Evolutionary conservation across 1,140 invertebrate species (phyloP).

Genomic region (Penaeus vannamei): DNA sequence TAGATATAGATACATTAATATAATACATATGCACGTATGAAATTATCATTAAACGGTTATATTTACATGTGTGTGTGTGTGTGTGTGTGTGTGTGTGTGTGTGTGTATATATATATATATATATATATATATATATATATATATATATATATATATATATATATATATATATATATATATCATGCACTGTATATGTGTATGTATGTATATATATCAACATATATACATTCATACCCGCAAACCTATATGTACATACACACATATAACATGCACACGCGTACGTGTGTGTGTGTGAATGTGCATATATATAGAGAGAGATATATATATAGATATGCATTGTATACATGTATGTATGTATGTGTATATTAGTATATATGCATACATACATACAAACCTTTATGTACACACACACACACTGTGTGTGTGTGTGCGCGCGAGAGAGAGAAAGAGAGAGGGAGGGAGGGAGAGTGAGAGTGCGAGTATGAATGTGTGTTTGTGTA

Average conservation of each 20-base stretch:
- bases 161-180: too few relatives aligned
- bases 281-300: too few relatives aligned
- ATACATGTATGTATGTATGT: too few relatives aligned
- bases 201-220: slow-evolving; percentile 19
- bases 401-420: too few relatives aligned
- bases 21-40: too few relatives aligned
- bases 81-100: not conserved
- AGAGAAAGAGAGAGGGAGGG: too few relatives aligned
- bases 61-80: not conserved
- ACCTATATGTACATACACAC: not conserved
- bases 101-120: slow-evolving; percentile 14
- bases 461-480: too few relatives aligned
- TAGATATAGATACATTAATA: too few relatives aligned
- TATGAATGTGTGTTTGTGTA: too few relatives aligned
- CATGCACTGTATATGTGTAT: not conserved
- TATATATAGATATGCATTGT: not conserved
- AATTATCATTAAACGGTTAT: not conserved
- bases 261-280: not conserved
- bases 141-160: not conserved
- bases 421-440: too few relatives aligned
- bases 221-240: not conserved
- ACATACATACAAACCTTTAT: too few relatives aligned
- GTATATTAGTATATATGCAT: too few relatives aligned
- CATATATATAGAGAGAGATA: slow-evolving; percentile 2
- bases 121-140: not conserved